Evolutionary conservation across 2,113 vertebrate species (phyloP).

Genomic region (Nestor notabilis): DNA sequence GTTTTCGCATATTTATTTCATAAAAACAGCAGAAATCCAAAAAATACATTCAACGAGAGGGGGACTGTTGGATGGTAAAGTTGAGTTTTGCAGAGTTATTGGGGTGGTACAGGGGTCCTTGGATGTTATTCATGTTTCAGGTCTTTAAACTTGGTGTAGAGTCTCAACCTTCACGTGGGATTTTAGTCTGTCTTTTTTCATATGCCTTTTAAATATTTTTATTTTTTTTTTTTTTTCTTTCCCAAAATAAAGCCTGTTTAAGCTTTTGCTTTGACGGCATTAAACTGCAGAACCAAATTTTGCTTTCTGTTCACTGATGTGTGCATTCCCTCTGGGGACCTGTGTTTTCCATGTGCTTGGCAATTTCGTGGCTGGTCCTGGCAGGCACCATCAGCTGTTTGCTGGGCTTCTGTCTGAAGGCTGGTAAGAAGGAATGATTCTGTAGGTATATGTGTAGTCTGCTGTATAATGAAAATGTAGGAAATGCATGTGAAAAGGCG

Average conservation of each 20-base stretch:
- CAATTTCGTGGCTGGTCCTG: background rate
- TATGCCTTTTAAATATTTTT: fast-evolving
- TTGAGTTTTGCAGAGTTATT: background rate
- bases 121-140: background rate
- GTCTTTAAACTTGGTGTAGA: background rate
- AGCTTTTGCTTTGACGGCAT: background rate
- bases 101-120: background rate
- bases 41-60: background rate
- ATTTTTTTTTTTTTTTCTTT: too few relatives aligned
- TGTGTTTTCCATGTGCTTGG: background rate
- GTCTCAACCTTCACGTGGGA: background rate
- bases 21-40: background rate
- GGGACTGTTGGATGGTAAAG: background rate
- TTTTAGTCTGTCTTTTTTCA: background rate
- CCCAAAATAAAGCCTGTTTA: background rate
- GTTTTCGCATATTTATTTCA: background rate
- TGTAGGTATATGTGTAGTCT: background rate
- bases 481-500: background rate
- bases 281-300: background rate
- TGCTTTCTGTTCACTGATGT: background rate
- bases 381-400: background rate
- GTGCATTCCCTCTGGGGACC: background rate
- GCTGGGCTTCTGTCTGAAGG: background rate
- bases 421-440: too few relatives aligned
- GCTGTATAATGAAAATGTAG: fast-evolving